phyloP scores from a whole-genome alignment of 2,888 invertebrate species.

The Agriopis leucophaearia region DNA sequence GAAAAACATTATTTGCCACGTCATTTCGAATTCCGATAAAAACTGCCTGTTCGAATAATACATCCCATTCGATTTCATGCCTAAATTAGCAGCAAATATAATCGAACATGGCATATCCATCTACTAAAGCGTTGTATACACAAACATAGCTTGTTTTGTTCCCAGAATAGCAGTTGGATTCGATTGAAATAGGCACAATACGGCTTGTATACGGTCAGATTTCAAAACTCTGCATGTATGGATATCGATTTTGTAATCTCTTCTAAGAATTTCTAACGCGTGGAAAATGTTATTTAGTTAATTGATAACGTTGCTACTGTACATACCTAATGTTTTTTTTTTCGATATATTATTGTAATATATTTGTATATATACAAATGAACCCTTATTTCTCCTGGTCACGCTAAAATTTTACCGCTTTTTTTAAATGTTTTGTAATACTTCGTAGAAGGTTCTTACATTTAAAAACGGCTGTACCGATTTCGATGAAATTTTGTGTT shows the following conservation, averaged over 20 bases:
- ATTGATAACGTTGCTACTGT: too few species aligned
- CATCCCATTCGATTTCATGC: background rate
- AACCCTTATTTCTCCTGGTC: too few species aligned
- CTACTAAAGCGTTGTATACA: background rate
- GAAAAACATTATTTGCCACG: background rate
- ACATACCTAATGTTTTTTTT: too few species aligned
- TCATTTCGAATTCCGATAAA: background rate
- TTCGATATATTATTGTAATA: too few species aligned
- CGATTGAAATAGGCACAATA: constrained; percentile 11
- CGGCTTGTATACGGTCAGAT: constrained; percentile 22
- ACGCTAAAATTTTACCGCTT: too few species aligned
- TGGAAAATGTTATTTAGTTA: background rate
- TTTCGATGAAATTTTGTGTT: too few species aligned
- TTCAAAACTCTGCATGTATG: background rate
- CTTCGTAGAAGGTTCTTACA: too few species aligned
- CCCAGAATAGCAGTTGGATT: constrained; percentile 16
- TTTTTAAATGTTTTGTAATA: too few species aligned
- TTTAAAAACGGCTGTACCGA: too few species aligned
- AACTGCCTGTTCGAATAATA: background rate
- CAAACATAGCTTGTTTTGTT: constrained; percentile 18
- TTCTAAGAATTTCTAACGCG: background rate
- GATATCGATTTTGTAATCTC: too few species aligned
- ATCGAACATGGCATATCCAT: constrained; percentile 23
- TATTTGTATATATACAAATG: too few species aligned
- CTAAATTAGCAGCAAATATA: constrained; percentile 3